phyloP scores from a whole-genome alignment of 2,888 invertebrate genomes.

The Lasioglossum marginatum region DNA sequence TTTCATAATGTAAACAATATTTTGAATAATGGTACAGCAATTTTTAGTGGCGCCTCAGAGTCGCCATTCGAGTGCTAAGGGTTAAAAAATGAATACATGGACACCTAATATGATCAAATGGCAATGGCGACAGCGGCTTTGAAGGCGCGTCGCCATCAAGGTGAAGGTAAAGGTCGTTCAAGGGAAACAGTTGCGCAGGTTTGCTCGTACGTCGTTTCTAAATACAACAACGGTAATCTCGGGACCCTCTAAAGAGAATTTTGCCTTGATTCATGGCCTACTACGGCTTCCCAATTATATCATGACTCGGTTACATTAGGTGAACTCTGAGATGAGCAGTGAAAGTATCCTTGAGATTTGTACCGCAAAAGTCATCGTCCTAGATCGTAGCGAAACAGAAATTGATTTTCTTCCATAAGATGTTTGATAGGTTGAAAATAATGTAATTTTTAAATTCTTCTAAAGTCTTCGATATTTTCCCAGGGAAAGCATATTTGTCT shows the following conservation, averaged over 20 bases:
- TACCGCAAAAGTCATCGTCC: slow-evolving; percentile 38
- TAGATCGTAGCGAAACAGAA: neutral
- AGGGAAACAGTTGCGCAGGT: slow-evolving; percentile 59
- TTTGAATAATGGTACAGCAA: too few species aligned
- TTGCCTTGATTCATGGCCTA: slow-evolving; percentile 21
- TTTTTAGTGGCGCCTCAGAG: too few species aligned
- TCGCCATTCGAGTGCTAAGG: too few species aligned
- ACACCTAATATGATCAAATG: neutral
- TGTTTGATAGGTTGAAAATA: too few species aligned
- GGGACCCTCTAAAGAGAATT: slow-evolving; percentile 43
- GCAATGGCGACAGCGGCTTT: slow-evolving; percentile 14
- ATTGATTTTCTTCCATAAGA: too few species aligned
- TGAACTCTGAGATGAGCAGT: slow-evolving; percentile 37
- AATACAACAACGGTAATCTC: slow-evolving; percentile 28
- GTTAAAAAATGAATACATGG: neutral
- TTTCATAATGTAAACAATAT: too few species aligned
- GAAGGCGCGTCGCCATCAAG: slow-evolving; percentile 29
- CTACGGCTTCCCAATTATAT: slow-evolving; percentile 36
- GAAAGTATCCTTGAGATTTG: slow-evolving; percentile 60
- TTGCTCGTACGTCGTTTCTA: slow-evolving; percentile 34
- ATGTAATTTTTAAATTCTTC: too few species aligned
- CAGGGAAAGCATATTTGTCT: neutral
- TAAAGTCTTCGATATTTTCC: neutral
- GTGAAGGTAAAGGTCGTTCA: slow-evolving; percentile 70
- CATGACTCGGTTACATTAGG: slow-evolving; percentile 49